Evolutionary conservation across 2,888 invertebrate genomes (phyloP).

Genomic region (Clunio marinus): DNA sequence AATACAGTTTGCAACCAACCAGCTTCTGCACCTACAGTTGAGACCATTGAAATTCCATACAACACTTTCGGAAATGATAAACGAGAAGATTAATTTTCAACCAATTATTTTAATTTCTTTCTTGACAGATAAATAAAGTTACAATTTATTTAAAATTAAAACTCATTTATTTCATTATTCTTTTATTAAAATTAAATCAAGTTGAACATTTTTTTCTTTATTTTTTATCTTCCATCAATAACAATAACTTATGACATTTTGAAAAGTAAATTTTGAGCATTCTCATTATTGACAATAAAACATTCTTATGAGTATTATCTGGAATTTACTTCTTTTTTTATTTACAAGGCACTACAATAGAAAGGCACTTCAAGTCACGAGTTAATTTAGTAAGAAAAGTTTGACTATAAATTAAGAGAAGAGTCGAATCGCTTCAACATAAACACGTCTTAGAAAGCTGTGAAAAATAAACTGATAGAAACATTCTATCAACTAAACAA

Average conservation of each 20-base stretch:
- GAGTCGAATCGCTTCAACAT: background rate
- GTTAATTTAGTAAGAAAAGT: background rate
- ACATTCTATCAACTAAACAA: background rate
- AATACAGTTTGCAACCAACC: no score
- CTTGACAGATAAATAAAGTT: background rate
- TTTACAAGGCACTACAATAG: slow-evolving; percentile 10
- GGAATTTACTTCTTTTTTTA: background rate
- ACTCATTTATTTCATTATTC: background rate
- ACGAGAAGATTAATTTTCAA: background rate
- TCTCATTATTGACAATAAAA: background rate
- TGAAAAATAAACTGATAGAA: background rate
- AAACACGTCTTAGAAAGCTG: background rate
- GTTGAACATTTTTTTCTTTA: background rate
- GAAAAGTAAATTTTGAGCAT: background rate
- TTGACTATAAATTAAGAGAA: background rate
- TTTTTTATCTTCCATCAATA: slow-evolving; percentile 4
- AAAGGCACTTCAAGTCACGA: no score
- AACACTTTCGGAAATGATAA: background rate
- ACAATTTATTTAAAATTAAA: background rate
- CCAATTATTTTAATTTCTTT: background rate
- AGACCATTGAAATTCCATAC: background rate
- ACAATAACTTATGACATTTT: slow-evolving; percentile 5
- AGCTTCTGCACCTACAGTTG: background rate
- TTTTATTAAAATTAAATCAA: background rate
- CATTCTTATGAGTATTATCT: slow-evolving; percentile 5